Conservation (phyloP, 2,888 invertebrate genomes). For the Rhynchonema sp. region DNA sequence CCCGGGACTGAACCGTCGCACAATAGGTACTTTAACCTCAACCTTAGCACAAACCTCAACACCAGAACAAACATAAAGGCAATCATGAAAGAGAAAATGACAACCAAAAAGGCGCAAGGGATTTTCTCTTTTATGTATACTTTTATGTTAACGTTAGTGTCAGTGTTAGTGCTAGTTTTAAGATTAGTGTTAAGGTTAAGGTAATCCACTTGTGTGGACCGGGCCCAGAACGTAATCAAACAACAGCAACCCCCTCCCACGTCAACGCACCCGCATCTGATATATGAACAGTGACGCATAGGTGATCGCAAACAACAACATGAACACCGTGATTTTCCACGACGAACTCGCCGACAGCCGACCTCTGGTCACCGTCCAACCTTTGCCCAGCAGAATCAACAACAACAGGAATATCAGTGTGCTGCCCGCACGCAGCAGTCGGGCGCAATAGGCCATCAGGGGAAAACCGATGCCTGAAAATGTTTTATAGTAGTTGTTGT, state of each 20-base stretch:
- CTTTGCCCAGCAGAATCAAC: constrained; percentile 62
- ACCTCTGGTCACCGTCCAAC: constrained; percentile 42
- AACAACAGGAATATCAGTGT: constrained; percentile 56
- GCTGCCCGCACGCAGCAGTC: constrained; percentile 48
- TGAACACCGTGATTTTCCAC: constrained; percentile 56
- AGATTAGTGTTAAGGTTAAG: too few relatives aligned
- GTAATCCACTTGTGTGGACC: too few relatives aligned
- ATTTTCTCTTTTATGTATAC: too few relatives aligned
- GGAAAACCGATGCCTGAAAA: background rate
- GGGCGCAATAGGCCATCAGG: constrained; percentile 38
- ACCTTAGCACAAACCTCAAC: too few relatives aligned
- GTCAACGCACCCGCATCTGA: constrained; percentile 31
- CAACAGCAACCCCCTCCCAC: too few relatives aligned
- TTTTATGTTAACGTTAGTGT: too few relatives aligned
- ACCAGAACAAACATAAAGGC: too few relatives aligned
- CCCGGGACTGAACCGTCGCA: too few relatives aligned
- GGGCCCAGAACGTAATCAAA: background rate
- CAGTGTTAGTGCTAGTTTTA: too few relatives aligned
- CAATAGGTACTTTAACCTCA: too few relatives aligned
- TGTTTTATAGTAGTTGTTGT: background rate
- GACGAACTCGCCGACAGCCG: constrained; percentile 50
- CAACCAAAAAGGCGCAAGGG: too few relatives aligned
- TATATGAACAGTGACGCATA: constrained; percentile 58
- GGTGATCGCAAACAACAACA: constrained; percentile 51
- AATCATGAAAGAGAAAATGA: too few relatives aligned